Evolutionary conservation across 2,888 invertebrate species (phyloP).

Genomic region (Hypomecis atomaria): DNA sequence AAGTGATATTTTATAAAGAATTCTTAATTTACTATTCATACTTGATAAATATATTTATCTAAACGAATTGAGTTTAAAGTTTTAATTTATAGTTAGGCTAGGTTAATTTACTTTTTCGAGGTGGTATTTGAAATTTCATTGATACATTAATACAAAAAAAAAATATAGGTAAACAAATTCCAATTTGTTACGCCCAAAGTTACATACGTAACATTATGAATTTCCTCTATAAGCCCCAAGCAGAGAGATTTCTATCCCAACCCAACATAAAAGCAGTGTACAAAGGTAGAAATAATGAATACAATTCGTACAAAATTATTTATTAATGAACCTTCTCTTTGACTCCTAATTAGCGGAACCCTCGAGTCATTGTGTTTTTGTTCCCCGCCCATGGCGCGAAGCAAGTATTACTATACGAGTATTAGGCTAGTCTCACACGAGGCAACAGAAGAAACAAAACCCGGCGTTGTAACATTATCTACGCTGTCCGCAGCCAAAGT

Average conservation of each 20-base stretch:
- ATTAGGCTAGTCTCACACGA: too few relatives aligned
- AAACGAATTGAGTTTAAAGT: too few relatives aligned
- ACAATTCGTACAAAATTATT: conserved; percentile 21
- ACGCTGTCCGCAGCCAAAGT: neutral
- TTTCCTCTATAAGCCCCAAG: neutral
- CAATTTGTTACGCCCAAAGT: neutral
- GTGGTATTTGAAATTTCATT: too few relatives aligned
- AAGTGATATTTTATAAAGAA: too few relatives aligned
- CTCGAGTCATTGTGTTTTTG: conserved; percentile 27
- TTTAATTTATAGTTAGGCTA: too few relatives aligned
- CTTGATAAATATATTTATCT: too few relatives aligned
- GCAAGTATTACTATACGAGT: neutral
- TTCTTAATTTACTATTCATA: too few relatives aligned
- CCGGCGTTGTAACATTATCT: too few relatives aligned
- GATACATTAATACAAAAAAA: too few relatives aligned
- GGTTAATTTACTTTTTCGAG: too few relatives aligned
- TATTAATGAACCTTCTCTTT: conserved; percentile 21
- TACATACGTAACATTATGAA: conserved; percentile 3
- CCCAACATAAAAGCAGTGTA: conserved; percentile 5
- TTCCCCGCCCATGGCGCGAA: conserved; percentile 15
- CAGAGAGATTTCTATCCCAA: conserved; percentile 1
- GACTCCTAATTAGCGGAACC: conserved; percentile 26
- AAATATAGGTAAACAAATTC: neutral
- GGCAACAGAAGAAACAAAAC: too few relatives aligned
- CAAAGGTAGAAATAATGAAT: conserved; percentile 24